Percentiles rank a stretch among this genome's conserved stretches.
Evolutionary conservation across 2,797 vertebrate species (phyloP).

Genomic region (Bovichtus diacanthus): DNA sequence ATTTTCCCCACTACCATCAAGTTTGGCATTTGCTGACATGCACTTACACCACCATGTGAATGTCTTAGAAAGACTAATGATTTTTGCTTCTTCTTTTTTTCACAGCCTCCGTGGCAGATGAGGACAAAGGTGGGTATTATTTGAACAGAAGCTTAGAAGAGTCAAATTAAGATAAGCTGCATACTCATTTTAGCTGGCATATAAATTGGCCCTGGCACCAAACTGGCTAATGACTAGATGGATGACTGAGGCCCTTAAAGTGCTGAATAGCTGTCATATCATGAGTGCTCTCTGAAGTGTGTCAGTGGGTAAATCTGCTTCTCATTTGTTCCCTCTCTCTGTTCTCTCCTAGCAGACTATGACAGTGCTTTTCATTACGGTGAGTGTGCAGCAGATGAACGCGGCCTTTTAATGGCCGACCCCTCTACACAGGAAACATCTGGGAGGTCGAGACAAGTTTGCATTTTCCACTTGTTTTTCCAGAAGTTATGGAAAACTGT

Average conservation of each 20-base stretch:
- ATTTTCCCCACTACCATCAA: neutral
- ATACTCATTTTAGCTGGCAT: conserved; percentile 24
- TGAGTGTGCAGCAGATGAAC: conserved; percentile 72
- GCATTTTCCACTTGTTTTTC: conserved; percentile 63
- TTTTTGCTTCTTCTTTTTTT: conserved; percentile 24
- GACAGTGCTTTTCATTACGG: conserved; percentile 86
- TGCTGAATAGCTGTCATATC: conserved; percentile 51
- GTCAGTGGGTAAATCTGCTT: conserved; percentile 56
- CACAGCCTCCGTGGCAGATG: conserved; percentile 59
- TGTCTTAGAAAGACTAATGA: conserved; percentile 33
- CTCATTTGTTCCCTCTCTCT: conserved; percentile 52
- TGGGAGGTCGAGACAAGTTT: conserved; percentile 62
- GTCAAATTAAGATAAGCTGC: conserved; percentile 48
- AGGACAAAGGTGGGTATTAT: conserved; percentile 70
- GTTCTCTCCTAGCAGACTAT: conserved; percentile 68
- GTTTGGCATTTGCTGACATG: conserved; percentile 42
- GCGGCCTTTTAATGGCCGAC: conserved; percentile 40
- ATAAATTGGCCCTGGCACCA: conserved; percentile 32
- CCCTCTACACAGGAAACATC: conserved; percentile 72
- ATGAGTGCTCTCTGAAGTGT: conserved; percentile 54
- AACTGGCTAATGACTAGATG: conserved; percentile 42
- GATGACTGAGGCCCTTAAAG: conserved; percentile 43
- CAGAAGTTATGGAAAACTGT: conserved; percentile 71
- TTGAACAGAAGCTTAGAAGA: conserved; percentile 47
- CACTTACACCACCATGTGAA: conserved; percentile 16